phyloP scores from a whole-genome alignment of 2,113 vertebrate genomes.

The Larimichthys crocea region DNA sequence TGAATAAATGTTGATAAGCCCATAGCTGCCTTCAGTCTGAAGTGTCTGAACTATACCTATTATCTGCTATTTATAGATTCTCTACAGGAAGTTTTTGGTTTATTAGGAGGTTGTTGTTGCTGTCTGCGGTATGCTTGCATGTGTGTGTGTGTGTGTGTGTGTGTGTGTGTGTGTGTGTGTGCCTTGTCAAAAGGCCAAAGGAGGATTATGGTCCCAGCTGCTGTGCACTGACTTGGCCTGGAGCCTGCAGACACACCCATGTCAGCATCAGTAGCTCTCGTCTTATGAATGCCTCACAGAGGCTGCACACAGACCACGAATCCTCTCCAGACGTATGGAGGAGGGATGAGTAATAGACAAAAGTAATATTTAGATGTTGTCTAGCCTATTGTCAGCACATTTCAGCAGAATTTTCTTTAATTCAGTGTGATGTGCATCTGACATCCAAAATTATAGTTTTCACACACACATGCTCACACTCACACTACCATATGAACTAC shows the following conservation, averaged over 20 bases:
- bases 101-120: constrained; percentile 39
- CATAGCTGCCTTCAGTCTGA: not conserved
- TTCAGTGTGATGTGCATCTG: not conserved
- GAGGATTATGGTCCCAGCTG: constrained; percentile 80
- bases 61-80: constrained; percentile 29
- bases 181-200: constrained; percentile 68
- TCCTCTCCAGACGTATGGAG: constrained; percentile 40
- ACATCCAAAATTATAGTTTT: not conserved
- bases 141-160: constrained; percentile 17
- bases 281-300: constrained; percentile 60
- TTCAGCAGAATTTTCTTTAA: not conserved
- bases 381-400: not conserved
- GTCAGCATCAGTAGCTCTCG: constrained; percentile 69
- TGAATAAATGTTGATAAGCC: constrained; percentile 1
- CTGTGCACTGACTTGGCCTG: constrained; percentile 69
- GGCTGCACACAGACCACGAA: constrained; percentile 39
- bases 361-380: not conserved
- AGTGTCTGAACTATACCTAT: not conserved
- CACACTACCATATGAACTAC: constrained; percentile 1
- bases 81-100: constrained; percentile 60
- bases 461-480: too few relatives aligned
- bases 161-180: constrained; percentile 24
- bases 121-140: not conserved
- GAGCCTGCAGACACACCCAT: constrained; percentile 72
- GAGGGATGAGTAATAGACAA: not conserved